These are phyloP conservation scores for Myiothlypis chrysogaster DNA, from an alignment of 2,797 vertebrate species.

Conservation along the genomic window DNA sequence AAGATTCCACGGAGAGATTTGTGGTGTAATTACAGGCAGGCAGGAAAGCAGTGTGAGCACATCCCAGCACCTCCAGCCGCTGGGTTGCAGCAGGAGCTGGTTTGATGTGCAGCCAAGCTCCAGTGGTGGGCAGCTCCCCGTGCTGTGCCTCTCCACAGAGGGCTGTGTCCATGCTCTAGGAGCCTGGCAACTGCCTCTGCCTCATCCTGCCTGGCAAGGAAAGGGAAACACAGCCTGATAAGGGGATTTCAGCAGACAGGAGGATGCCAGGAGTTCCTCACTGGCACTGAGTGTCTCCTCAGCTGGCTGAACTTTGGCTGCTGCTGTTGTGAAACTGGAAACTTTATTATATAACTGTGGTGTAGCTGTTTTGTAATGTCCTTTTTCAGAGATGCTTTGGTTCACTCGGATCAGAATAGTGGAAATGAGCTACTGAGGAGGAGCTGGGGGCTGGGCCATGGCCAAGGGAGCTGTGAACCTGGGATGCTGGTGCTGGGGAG, in stretches of 20 bases:
- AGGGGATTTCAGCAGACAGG: neutral
- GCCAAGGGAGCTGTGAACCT: neutral
- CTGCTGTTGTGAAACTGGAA: neutral
- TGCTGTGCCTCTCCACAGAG: neutral
- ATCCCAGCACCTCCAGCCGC: neutral
- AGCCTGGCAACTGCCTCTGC: neutral
- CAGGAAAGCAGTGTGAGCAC: neutral
- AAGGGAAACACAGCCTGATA: neutral
- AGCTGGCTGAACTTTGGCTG: neutral
- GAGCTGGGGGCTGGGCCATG: neutral
- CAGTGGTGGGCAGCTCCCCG: neutral
- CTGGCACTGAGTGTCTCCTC: neutral
- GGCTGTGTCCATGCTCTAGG: neutral
- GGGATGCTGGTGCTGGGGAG: rapidly evolving
- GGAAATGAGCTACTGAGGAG: neutral
- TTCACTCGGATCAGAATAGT: neutral
- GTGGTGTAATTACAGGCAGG: neutral
- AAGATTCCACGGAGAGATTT: neutral
- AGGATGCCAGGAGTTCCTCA: neutral
- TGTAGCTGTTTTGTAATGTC: neutral
- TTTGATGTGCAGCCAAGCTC: neutral
- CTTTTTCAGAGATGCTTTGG: neutral
- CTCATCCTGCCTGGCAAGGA: neutral
- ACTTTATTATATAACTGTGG: neutral
- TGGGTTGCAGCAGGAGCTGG: neutral